Evolutionary conservation across 2,888 invertebrate species (phyloP), one percentile per base, ranked within the genome.

Genomic region (Candidula unifasciata): DNA sequence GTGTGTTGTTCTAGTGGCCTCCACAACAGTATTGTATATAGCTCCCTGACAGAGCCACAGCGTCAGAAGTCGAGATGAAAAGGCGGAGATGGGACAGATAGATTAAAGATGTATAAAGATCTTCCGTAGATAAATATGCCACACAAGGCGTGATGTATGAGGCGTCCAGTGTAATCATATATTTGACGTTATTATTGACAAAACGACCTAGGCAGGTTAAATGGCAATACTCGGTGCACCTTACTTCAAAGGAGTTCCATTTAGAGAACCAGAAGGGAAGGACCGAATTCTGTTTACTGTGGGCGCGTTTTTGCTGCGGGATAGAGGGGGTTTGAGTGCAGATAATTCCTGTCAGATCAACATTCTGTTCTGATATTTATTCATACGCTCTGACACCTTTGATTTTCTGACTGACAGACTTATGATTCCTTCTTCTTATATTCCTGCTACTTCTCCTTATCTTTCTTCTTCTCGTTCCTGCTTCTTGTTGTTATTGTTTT

Each of bases 121-220:
- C 24, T 37, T 44, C 73, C 44, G 6, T 8, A 44, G 73, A 73
- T 73, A 73, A 73, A 44, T 73, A 52, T n/a, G 44, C 73, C 73
- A 73, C 44, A 73, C 73, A 73, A 10, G n/a, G 73, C 37, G 44
- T 73, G 44, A 52, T 27, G 44, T n/a, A 13, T 27, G n/a, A 5
- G 44, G n/a, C 3, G 10, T 8, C 44, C 13, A 3, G 6, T 37
- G 44, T 73, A 73, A 10, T 44, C 24, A 73, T 44, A 37, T 44
- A 44, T 27, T n/a, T 73, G 73, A 73, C 10, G 73, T 27, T 73
- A 27, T 44, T 44, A 73, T 73, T 73, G 73, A 73, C 73, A 52
- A 37, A 71, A 44, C 44, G 37, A 73, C 73, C 24, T 24, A 44
- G 8, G 37, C 13, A 27, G 13, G 69, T 16, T 8, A 35, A 71